Evolutionary conservation across 1,140 invertebrate species (phyloP).

Genomic region (Aphidius ervi): DNA sequence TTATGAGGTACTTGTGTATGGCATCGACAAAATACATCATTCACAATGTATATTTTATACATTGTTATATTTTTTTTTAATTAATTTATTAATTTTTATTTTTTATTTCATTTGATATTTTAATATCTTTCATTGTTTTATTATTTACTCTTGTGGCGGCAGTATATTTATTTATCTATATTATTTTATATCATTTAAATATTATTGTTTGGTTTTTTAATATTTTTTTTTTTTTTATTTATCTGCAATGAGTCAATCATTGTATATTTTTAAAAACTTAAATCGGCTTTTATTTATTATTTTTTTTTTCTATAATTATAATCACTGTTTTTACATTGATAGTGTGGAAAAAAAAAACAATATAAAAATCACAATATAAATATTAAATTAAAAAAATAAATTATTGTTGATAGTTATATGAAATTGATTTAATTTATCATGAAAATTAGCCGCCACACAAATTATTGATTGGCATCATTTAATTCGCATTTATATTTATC

Average conservation of each 20-base stretch:
- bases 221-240: background rate
- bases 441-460: constrained; percentile 28
- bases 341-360: too few species aligned
- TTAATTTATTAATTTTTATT: constrained; percentile 17
- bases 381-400: constrained; percentile 3
- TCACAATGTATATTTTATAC: constrained; percentile 33
- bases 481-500: constrained; percentile 13
- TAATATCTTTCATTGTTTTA: constrained; percentile 24
- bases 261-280: too few species aligned
- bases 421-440: constrained; percentile 11
- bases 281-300: too few species aligned
- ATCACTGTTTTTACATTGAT: too few species aligned
- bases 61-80: constrained; percentile 20
- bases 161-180: constrained; percentile 27
- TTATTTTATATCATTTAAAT: constrained; percentile 1
- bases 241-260: background rate
- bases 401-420: background rate
- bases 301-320: too few species aligned
- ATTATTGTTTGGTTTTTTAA: background rate
- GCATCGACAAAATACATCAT: constrained; percentile 47
- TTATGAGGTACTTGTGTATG: constrained; percentile 53
- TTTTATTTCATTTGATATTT: constrained; percentile 10
- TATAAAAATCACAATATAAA: too few species aligned
- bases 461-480: constrained; percentile 33
- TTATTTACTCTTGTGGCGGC: constrained; percentile 30